Evolutionary conservation across 1,140 invertebrate species (phyloP), one percentile per base, ranked within the genome.

Genomic region (Philopotamus ludificatus): DNA sequence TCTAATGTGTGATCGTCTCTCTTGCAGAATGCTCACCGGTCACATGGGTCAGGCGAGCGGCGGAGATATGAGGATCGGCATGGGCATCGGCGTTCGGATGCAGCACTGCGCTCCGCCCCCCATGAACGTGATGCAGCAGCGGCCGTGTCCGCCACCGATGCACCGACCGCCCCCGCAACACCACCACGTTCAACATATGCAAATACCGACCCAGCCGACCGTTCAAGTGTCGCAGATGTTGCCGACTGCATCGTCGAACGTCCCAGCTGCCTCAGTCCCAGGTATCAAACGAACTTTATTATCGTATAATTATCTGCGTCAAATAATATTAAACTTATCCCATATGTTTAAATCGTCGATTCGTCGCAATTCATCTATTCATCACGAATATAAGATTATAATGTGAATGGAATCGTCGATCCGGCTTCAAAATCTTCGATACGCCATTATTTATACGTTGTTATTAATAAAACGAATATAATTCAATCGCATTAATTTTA

Each of bases 131-230:
- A 41, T 64, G 34, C 55, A 23, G 26, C 61, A 21, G 1, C 66
- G 41, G 9, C 39, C 26, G 34, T 44, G 2, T 1, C 60, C 45
- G 1, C 60, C 47, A 51, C 45, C 60, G 18, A 39, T 51, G 9
- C 66, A 64, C 47, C 28, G 55, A 15, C 66, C 54, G 8, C 66
- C 66, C 1, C 66, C 61, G 10, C 47, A 49, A 23, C 47, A 44
- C 15, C 44, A 21, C 12, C 53, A 59, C 20, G 20, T 42, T 3
- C 34, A 42, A 21, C 50, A 63, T 10, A 3, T 51, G 1, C 1
- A n/a, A 26, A 16, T 44, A 12, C n/a, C 62, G n/a, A 25, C 49
- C 3, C 22, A n/a, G 7, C 26, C 42, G 7, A 12, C 61, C 1
- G 12, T 18, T 34, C 44, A 39, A 18, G 18, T 47, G 7, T 26